Evolutionary conservation across 2,797 vertebrate species (phyloP).

Genomic region (Pempheris klunzingeri): DNA sequence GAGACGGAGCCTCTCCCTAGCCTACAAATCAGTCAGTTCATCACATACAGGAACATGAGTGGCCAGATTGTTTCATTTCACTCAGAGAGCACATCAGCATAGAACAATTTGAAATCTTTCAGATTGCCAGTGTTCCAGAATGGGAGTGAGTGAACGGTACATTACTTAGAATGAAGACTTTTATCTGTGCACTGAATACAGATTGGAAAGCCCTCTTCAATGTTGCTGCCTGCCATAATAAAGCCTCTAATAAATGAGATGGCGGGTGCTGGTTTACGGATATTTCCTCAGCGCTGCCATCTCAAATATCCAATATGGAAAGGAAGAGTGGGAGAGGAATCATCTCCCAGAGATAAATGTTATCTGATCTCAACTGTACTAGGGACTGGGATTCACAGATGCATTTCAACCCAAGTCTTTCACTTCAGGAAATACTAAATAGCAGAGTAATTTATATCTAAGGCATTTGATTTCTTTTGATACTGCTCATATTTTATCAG

Average conservation of each 20-base stretch:
- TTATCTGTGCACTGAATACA: constrained; percentile 76
- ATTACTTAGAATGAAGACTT: constrained; percentile 78
- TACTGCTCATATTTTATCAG: constrained; percentile 44
- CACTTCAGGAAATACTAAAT: constrained; percentile 71
- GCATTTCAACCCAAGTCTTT: constrained; percentile 51
- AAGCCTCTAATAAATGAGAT: constrained; percentile 81
- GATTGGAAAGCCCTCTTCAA: constrained; percentile 66
- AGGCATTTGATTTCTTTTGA: constrained; percentile 66
- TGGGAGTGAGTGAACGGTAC: constrained; percentile 66
- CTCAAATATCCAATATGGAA: constrained; percentile 81
- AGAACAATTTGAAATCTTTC: constrained; percentile 78
- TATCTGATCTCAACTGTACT: constrained; percentile 73
- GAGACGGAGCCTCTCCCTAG: constrained; percentile 52
- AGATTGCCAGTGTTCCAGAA: constrained; percentile 69
- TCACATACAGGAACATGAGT: constrained; percentile 72
- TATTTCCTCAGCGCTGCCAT: constrained; percentile 76
- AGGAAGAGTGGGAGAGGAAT: constrained; percentile 71
- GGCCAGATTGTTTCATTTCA: constrained; percentile 79
- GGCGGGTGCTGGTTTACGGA: constrained; percentile 72
- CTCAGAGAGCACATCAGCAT: constrained; percentile 67
- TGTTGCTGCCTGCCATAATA: constrained; percentile 75
- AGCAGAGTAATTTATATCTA: constrained; percentile 65
- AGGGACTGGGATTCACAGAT: constrained; percentile 54
- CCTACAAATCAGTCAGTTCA: constrained; percentile 71
- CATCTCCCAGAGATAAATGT: constrained; percentile 78